Evolutionary conservation across 2,888 invertebrate genomes (phyloP), one percentile per base, ranked within the genome.

Genomic region (Pomacea canaliculata): DNA sequence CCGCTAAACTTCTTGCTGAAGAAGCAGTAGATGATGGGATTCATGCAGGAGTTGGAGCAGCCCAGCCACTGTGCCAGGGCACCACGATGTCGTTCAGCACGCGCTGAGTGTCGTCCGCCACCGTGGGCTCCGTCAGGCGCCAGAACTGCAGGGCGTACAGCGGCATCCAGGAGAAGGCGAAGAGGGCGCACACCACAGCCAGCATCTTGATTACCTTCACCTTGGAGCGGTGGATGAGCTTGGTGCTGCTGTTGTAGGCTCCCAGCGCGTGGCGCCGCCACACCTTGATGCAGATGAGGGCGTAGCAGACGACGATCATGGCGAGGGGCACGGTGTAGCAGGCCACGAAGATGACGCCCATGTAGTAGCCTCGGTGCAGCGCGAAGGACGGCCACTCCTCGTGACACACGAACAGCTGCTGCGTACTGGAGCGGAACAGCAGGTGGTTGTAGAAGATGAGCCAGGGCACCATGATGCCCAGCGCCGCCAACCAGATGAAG

Each of bases 1-100:
- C 95, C 94, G 5, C 97, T 93, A 90, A 96, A 98, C 91, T 97
- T 97, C 90, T 96, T 96, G 91, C 97, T 97, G 92, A 97, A 97
- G 92, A 97, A 97, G 4, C 97, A 96, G 91, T 97, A 97, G 77
- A 98, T 93, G 80, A 98, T 95, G 0, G 97, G 97, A 91, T 98
- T 98, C 88, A 97, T 96, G 93, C 97, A 97, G 49, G 96, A 96
- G 91, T 97, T 98, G 23, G 97, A 96, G 0, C 96, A 94, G 5
- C 97, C 97, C 69, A 98, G 92, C 97, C 97, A 97, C 90, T 97
- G 97, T 0, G 97, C 97, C 71, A 97, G 93, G 97, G 97, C 46
- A 96, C 95, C 12, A 84, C 79, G n/a, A 84, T 82, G 73, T 83
- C 82, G 96, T 97, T 90, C 96, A 97, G 5, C 96, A 97, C 66